A percentile compares a stretch with the other conserved stretches of the same genome.
These are phyloP conservation scores for Elephas maximus DNA, from an alignment of 2,113 vertebrate species.

Conservation along the genomic window DNA sequence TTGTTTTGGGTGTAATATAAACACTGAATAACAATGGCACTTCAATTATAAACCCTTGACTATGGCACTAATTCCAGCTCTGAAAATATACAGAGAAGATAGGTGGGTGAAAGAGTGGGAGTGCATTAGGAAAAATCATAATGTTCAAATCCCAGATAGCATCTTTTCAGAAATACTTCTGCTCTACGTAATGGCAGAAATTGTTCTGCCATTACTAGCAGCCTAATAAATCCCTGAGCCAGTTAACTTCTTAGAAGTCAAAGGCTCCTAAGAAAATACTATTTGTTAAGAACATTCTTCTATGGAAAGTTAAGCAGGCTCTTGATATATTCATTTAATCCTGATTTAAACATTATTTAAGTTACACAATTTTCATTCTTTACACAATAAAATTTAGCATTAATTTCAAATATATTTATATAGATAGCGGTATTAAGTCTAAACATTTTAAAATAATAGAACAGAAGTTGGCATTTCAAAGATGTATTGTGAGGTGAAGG, in stretches of 20 bases:
- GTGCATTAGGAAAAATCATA: slow-evolving; percentile 50
- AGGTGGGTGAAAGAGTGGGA: neutral
- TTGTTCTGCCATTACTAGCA: neutral
- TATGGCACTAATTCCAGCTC: slow-evolving; percentile 56
- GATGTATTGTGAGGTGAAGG: neutral
- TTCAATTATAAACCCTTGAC: slow-evolving; percentile 64
- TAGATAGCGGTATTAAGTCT: neutral
- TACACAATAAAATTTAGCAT: neutral
- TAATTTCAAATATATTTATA: neutral
- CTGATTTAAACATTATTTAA: neutral
- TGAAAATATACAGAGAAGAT: slow-evolving; percentile 39
- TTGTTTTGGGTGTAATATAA: slow-evolving; percentile 52
- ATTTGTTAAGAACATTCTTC: neutral
- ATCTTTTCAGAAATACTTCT: slow-evolving; percentile 47
- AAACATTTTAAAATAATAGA: neutral
- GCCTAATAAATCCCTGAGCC: neutral
- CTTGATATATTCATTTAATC: neutral
- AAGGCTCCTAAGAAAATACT: slow-evolving; percentile 37
- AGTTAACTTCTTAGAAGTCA: slow-evolving; percentile 37
- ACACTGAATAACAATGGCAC: slow-evolving; percentile 24
- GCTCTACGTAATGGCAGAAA: neutral
- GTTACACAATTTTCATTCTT: neutral
- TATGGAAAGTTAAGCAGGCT: neutral
- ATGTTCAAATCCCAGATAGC: slow-evolving; percentile 33
- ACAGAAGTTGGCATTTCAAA: neutral